Base-by-base conservation (phyloP, 2,113 vertebrate genomes). In the Excalfactoria chinensis region DNA sequence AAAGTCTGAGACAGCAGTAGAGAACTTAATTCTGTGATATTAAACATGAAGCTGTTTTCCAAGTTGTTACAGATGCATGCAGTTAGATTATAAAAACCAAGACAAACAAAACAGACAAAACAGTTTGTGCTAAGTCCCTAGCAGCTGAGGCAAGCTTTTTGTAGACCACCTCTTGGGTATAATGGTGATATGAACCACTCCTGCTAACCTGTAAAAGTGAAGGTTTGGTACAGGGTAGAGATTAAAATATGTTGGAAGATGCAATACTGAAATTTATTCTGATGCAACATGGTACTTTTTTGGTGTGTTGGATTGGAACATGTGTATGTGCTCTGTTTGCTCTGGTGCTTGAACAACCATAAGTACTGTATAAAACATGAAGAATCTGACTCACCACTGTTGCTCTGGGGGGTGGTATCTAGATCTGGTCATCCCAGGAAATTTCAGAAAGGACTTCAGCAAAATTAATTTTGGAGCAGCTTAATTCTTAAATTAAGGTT, bases 341-440 rank as follows among this genome's bases (percentile, higher is more conserved):
- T 6, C 41, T 87, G 37, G 14, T 63, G 19, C 44, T 75, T 82
- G 28, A 53, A 7, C 44, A 37, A 3, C 22, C 23, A 13, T 9
- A 75, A 64, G 16, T 48, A 14, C 19, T 0, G 0, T 68, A 32
- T 66, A 48, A 69, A 8, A 53, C 56, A 43, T 72, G 58, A 68
- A 51, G 37, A 26, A 18, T 60, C 25, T 69, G 62, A 46, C 43
- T 20, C 44, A 7, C 7, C 7, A 2, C 14, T 70, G 0, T 55
- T 77, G 10, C 53, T 0, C 0, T 68, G 40, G 6, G 3, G 26
- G 11, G 20, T 71, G 30, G 7, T 53, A 4, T 8, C 17, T 8
- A 25, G 40, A 41, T 16, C 41, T 66, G 49, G 18, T 64, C 40
- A 34, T 89, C 26, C 8, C 10, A 2, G 67, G 26, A 34, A 67